Percentiles rank a stretch among this genome's conserved stretches.
phyloP scores from a whole-genome alignment of 2,797 vertebrate species.

The Ciconia nigra region DNA sequence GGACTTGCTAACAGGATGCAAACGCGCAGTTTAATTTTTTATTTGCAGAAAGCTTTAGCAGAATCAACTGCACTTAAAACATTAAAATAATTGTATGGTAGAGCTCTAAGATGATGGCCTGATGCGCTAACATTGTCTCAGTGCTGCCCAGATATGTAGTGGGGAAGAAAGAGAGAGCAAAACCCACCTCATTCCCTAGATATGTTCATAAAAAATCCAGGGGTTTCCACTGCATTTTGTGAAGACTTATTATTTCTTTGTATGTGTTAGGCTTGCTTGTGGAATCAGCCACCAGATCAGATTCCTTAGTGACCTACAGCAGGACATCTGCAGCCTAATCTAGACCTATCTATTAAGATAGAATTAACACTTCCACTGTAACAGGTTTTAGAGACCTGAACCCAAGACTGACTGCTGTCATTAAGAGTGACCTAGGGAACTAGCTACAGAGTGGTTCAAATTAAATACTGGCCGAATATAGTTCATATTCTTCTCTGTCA shows the following conservation, averaged over 20 bases:
- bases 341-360: not conserved
- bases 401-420: not conserved
- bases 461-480: not conserved
- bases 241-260: not conserved
- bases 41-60: not conserved
- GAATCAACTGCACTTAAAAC: not conserved
- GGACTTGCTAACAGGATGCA: not conserved
- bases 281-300: not conserved
- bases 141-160: not conserved
- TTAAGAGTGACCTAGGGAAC: not conserved
- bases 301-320: not conserved
- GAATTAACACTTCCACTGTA: not conserved
- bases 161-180: not conserved
- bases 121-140: not conserved
- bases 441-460: not conserved
- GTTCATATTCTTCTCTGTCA: not conserved
- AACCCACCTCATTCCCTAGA: not conserved
- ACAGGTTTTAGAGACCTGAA: not conserved
- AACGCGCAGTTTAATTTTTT: not conserved
- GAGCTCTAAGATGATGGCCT: not conserved
- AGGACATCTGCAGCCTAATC: not conserved
- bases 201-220: not conserved
- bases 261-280: not conserved
- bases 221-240: not conserved
- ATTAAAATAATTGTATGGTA: not conserved